Percentiles rank a stretch among this genome's conserved stretches.
phyloP scores from a whole-genome alignment of 2,888 invertebrate species.

The Hirudinaria manillensis region DNA sequence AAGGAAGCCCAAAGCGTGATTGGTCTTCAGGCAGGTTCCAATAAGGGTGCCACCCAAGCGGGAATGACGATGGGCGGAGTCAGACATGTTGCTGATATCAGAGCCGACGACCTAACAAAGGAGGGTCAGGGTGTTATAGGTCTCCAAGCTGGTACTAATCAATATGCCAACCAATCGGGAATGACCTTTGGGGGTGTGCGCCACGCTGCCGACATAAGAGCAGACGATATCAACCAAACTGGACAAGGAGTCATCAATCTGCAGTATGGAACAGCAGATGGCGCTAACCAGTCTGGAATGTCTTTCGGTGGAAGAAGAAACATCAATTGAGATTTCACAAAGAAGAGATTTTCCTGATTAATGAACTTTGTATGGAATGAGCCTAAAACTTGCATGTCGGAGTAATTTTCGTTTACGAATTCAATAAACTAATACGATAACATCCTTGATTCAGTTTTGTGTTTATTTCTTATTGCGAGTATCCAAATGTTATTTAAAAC shows the following conservation, averaged over 20 bases:
- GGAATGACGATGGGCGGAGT: slow-evolving; percentile 50
- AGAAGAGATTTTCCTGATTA: neutral
- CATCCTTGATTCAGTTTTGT: neutral
- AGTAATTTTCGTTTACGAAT: neutral
- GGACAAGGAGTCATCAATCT: slow-evolving; percentile 47
- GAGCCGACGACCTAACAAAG: slow-evolving; percentile 31
- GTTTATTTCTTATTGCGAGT: neutral
- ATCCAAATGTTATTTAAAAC: no score
- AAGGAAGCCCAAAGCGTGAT: slow-evolving; percentile 46
- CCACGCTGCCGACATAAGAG: slow-evolving; percentile 49
- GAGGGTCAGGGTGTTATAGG: slow-evolving; percentile 47
- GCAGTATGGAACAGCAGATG: slow-evolving; percentile 50
- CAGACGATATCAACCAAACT: slow-evolving; percentile 46
- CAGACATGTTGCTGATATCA: slow-evolving; percentile 45
- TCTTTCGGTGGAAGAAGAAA: slow-evolving; percentile 46
- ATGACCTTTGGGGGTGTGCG: slow-evolving; percentile 49
- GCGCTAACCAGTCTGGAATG: slow-evolving; percentile 51
- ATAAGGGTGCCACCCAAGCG: slow-evolving; percentile 49
- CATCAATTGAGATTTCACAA: slow-evolving; percentile 38
- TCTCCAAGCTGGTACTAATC: slow-evolving; percentile 44
- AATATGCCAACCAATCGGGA: slow-evolving; percentile 43
- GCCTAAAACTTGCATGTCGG: neutral
- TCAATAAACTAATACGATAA: neutral
- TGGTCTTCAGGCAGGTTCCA: slow-evolving; percentile 50
- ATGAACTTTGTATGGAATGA: neutral